Base-by-base conservation (phyloP, 2,888 invertebrate genomes). In the Cybosia mesomella region DNA sequence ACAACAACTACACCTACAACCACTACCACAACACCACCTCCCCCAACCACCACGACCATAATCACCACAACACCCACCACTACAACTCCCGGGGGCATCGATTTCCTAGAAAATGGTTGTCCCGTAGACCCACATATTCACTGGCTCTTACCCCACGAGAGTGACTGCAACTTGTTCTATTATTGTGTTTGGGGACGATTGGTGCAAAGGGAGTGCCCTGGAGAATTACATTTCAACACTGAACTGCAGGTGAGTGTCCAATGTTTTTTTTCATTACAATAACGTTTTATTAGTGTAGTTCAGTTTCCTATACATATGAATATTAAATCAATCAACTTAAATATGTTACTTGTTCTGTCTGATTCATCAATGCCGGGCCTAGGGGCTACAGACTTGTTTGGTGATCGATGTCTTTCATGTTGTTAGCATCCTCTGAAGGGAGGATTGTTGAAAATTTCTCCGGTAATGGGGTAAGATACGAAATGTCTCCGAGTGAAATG, bases 141-240 rank as follows among this genome's bases (percentile, higher is more conserved):
- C 80, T 91, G 90, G 92, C 81, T 93, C 15, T 75, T 92, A 70
- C 90, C 92, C 2, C 87, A 91, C 69, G 85, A 85, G 66, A 71
- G 76, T 15, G 83, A 90, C 65, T 93, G 92, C 79, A 88, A 83
- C 62, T 75, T 80, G 7, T 94, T 92, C 87, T 93, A 92, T 77
- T 89, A 89, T 75, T 94, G 93, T 77, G 90, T 90, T 43, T 89
- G 89, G 87, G 92, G 92, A 61, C 60, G 81, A n/a, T 83, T 82
- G 64, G 66, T 87, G 9, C 73, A 78, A n/a, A 82, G 83, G 58
- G 32, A 79, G 15, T 92, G 92, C 62, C 72, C 89, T 2, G 39
- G 57, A 0, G 65, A 73, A 0, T 75, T 89, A 24, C 88, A 91
- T 75, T 92, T 92, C 82, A 90, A 91, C 76, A 83, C 80, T 32